Evolutionary conservation across 2,113 vertebrate species (phyloP).

Genomic region (Pyrgilauda ruficollis): DNA sequence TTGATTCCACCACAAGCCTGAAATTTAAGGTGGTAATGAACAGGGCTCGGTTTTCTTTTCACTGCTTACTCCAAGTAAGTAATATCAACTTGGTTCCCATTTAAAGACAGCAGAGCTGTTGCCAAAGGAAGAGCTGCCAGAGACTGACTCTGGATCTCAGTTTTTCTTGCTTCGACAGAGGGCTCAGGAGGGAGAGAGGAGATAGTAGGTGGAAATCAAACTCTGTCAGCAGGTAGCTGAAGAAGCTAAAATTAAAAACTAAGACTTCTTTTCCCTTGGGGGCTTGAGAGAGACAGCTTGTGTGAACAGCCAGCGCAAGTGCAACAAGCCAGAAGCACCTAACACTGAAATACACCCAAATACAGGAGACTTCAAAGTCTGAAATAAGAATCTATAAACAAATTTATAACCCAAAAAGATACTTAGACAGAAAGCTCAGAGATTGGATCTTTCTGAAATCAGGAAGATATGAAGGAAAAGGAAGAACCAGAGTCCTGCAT

Average conservation of each 20-base stretch:
- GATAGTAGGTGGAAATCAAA: constrained; percentile 21
- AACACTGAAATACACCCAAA: not conserved
- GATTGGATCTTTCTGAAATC: not conserved
- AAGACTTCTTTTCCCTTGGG: constrained; percentile 3
- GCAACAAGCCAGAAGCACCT: not conserved
- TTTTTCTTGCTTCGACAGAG: not conserved
- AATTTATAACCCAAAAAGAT: not conserved
- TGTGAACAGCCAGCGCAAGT: not conserved
- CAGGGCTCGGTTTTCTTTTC: not conserved
- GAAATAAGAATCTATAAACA: not conserved
- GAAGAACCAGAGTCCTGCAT: fast-evolving
- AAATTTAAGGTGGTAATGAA: not conserved
- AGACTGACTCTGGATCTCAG: not conserved
- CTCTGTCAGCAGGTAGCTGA: constrained; percentile 53
- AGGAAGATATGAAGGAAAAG: not conserved
- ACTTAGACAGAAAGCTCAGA: not conserved
- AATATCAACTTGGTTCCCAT: not conserved
- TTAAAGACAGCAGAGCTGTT: not conserved
- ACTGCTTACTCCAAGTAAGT: not conserved
- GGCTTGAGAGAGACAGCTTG: constrained; percentile 8
- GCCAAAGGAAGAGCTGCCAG: not conserved
- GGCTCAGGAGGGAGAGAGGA: not conserved
- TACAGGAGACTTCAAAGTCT: not conserved
- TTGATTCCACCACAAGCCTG: not conserved
- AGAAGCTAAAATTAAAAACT: constrained; percentile 49